Conservation (phyloP, 1,140 invertebrate species). For the Penaeus japonicus region DNA sequence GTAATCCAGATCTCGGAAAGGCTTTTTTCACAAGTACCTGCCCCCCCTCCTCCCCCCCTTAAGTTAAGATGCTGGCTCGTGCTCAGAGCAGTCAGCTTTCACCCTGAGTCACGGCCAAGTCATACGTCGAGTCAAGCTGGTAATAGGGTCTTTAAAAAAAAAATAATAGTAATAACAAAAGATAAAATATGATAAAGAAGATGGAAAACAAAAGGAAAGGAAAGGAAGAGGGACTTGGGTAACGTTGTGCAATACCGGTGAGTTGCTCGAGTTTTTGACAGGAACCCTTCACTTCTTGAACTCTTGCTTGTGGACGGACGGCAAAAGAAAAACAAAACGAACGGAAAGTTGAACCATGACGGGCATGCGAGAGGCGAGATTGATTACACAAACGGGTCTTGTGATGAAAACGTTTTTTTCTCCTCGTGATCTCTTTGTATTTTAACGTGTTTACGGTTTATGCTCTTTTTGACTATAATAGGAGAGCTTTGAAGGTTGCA, state of each 20-base stretch:
- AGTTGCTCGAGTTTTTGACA: too few relatives aligned
- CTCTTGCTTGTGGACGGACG: too few relatives aligned
- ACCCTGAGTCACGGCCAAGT: too few relatives aligned
- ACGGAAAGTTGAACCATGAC: neutral
- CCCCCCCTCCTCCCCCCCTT: neutral
- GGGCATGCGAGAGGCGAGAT: neutral
- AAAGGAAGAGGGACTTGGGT: too few relatives aligned
- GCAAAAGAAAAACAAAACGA: neutral
- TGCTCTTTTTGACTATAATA: neutral
- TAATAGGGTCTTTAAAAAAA: too few relatives aligned
- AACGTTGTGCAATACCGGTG: neutral
- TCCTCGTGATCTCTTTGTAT: neutral
- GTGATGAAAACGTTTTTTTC: neutral
- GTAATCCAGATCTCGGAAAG: neutral
- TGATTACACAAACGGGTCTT: neutral
- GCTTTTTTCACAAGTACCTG: conserved; percentile 7
- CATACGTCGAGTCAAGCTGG: too few relatives aligned
- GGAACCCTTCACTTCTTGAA: too few relatives aligned
- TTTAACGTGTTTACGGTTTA: neutral
- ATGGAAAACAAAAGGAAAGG: too few relatives aligned
- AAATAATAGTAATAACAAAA: too few relatives aligned
- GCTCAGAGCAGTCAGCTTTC: neutral
- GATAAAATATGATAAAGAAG: too few relatives aligned
- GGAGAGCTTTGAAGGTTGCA: neutral
- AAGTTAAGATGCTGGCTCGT: neutral